phyloP scores from a whole-genome alignment of 2,888 invertebrate species.

The Drosophila rubida region DNA sequence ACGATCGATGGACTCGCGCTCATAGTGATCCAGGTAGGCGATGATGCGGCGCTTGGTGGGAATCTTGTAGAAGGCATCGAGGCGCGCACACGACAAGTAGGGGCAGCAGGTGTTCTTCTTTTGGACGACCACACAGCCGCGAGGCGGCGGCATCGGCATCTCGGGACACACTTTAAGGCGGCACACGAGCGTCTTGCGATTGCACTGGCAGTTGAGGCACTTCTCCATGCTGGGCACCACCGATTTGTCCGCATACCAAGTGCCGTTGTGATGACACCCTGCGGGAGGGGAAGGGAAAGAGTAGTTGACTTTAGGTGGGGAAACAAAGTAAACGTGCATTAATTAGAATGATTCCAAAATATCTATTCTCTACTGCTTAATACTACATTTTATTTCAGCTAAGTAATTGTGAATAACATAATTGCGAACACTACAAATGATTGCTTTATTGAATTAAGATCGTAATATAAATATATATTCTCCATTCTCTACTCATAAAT shows the following conservation, averaged over 20 bases:
- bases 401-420: no score
- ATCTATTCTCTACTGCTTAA: no score
- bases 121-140: slow-evolving; percentile 90
- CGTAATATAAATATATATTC: no score
- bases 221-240: slow-evolving; percentile 90
- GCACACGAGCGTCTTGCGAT: slow-evolving; percentile 90
- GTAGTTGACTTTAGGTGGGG: neutral
- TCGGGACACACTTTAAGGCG: slow-evolving; percentile 91
- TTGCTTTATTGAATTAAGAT: no score
- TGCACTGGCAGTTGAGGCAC: slow-evolving; percentile 92
- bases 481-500: no score
- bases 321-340: neutral
- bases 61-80: slow-evolving; percentile 81
- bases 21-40: slow-evolving; percentile 83
- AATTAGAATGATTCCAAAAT: no score
- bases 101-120: slow-evolving; percentile 91
- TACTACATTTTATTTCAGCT: no score
- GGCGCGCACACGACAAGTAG: slow-evolving; percentile 90
- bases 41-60: slow-evolving; percentile 82
- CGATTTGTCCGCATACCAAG: slow-evolving; percentile 88
- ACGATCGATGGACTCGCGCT: slow-evolving; percentile 83
- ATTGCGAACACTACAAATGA: no score
- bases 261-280: slow-evolving; percentile 91
- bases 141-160: slow-evolving; percentile 90
- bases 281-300: neutral